These are phyloP conservation scores for Tyrophagus putrescentiae DNA, from an alignment of 1,140 invertebrate species.

Conservation along the genomic window DNA sequence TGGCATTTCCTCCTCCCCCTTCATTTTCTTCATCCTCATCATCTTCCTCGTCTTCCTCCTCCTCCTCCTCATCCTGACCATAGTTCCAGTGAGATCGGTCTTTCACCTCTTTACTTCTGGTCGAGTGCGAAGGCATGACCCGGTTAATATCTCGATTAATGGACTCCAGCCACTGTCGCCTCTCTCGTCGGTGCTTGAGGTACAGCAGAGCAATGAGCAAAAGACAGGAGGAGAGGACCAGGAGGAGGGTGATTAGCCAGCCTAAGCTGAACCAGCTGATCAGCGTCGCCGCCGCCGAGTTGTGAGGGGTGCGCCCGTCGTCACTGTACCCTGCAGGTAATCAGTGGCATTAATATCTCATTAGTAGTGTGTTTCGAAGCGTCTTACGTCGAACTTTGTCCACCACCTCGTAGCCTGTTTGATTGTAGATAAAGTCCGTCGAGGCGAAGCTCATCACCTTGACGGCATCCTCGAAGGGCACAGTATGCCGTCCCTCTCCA, in stretches of 20 bases:
- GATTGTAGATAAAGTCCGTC: not conserved
- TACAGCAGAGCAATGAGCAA: not conserved
- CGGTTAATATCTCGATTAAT: slow-evolving; percentile 8
- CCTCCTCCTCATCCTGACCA: not conserved
- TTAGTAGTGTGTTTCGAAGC: not conserved
- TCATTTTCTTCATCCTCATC: not conserved
- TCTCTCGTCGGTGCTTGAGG: not conserved
- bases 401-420: not conserved
- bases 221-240: not conserved
- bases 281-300: not conserved
- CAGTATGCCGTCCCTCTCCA: slow-evolving; percentile 10
- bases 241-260: not conserved
- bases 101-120: not conserved
- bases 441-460: not conserved
- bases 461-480: slow-evolving; percentile 6
- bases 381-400: slow-evolving; percentile 13
- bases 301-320: not conserved
- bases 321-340: not conserved
- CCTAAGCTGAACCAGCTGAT: not conserved
- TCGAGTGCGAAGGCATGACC: not conserved
- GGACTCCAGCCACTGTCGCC: slow-evolving; percentile 4
- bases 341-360: not conserved
- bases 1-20: not conserved
- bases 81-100: slow-evolving; percentile 7
- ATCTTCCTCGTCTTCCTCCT: not conserved